Percentiles rank a stretch among this genome's conserved stretches.
These are phyloP conservation scores for Agrochola litura DNA, from an alignment of 2,888 invertebrate genomes.

Conservation along the genomic window DNA sequence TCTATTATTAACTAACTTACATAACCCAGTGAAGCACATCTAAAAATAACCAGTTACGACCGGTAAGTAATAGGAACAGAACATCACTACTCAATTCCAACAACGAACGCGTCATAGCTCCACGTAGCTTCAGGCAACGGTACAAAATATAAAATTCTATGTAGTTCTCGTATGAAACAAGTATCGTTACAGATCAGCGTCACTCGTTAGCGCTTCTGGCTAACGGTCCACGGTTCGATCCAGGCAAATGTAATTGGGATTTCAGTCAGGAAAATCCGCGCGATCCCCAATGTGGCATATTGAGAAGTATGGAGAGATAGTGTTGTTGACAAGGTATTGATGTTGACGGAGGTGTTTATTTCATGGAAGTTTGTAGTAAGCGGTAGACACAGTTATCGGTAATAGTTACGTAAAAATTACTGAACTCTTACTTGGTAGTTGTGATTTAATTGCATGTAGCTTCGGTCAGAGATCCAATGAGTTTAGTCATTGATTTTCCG, in stretches of 20 bases:
- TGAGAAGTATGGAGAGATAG: neutral
- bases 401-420: neutral
- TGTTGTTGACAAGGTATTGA: neutral
- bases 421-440: neutral
- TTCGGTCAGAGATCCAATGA: neutral
- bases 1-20: too few relatives aligned
- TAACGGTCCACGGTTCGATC: conserved; percentile 26
- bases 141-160: conserved; percentile 16
- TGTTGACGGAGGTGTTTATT: neutral
- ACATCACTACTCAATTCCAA: neutral
- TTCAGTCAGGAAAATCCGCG: conserved; percentile 33
- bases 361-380: neutral
- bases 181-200: conserved; percentile 40
- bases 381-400: neutral
- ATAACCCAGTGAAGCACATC: neutral
- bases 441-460: neutral
- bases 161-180: conserved; percentile 7
- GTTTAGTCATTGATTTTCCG: neutral
- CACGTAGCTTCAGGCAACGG: neutral
- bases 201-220: conserved; percentile 40
- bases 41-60: neutral
- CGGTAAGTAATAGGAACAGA: neutral
- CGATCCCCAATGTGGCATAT: too few relatives aligned
- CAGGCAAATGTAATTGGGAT: conserved; percentile 37
- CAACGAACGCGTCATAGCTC: neutral